Evolutionary conservation across 2,797 vertebrate species (phyloP).

Genomic region (Cryptoblepharus egeriae): DNA sequence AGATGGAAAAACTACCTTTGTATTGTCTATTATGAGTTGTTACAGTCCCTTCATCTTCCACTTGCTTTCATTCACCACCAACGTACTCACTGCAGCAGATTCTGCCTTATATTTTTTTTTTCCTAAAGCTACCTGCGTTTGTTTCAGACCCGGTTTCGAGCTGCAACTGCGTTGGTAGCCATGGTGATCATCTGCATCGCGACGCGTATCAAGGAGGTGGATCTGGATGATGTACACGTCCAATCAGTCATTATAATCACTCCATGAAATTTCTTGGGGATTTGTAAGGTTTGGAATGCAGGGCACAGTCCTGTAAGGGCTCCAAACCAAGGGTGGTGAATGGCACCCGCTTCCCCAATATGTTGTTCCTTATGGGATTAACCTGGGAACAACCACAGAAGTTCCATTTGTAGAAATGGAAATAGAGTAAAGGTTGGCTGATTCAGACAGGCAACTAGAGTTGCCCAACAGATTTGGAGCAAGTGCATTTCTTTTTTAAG

Average conservation of each 20-base stretch:
- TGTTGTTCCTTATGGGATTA: too few species aligned
- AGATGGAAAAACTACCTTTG: slow-evolving; percentile 21
- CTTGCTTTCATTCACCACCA: slow-evolving; percentile 30
- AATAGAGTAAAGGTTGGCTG: not conserved
- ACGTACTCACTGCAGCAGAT: not conserved
- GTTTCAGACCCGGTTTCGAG: not conserved
- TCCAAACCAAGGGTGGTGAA: not conserved
- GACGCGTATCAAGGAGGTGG: not conserved
- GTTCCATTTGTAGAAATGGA: too few species aligned
- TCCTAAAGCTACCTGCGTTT: not conserved
- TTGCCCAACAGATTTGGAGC: not conserved
- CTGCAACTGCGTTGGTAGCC: not conserved
- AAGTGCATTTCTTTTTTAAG: not conserved
- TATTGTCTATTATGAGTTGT: slow-evolving; percentile 19
- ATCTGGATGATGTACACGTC: not conserved
- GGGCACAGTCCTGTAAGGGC: not conserved
- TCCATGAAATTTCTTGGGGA: too few species aligned
- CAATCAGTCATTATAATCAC: not conserved
- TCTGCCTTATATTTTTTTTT: not conserved
- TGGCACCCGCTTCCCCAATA: too few species aligned
- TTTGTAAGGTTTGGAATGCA: not conserved
- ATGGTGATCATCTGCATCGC: not conserved
- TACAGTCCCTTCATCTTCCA: slow-evolving; percentile 23
- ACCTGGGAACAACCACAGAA: not conserved
- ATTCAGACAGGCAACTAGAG: not conserved